Evolutionary conservation across 35 echinoderm and acorn worm species (phyloP).

Genomic region (Eucidaris tribuloides): DNA sequence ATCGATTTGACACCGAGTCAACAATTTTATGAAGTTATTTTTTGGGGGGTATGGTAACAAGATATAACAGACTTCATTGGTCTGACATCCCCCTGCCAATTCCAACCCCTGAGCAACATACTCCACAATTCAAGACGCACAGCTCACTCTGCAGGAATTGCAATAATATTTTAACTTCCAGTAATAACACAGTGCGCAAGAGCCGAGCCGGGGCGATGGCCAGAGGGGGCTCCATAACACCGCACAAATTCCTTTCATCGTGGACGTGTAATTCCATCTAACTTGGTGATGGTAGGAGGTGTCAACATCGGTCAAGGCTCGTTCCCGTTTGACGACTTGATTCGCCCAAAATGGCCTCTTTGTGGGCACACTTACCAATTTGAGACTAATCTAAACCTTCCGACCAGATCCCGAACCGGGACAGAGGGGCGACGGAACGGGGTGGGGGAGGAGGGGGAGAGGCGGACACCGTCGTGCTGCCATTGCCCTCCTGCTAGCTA

Average conservation of each 20-base stretch:
- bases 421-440: background rate
- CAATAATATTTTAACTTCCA: background rate
- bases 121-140: too few relatives aligned
- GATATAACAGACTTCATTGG: background rate
- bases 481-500: background rate
- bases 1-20: background rate
- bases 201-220: background rate
- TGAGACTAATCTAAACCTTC: conserved; percentile 18
- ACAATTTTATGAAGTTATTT: background rate
- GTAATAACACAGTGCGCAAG: background rate
- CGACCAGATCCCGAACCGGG: background rate
- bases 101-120: too few relatives aligned
- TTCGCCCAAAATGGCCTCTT: background rate
- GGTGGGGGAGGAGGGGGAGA: background rate
- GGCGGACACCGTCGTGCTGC: background rate
- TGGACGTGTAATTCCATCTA: background rate
- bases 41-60: background rate
- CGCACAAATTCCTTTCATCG: background rate
- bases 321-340: background rate
- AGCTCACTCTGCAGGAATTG: background rate
- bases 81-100: too few relatives aligned
- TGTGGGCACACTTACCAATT: background rate
- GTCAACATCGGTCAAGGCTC: background rate
- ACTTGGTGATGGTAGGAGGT: background rate
- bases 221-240: background rate